These are phyloP conservation scores for Dioctria linearis DNA, from an alignment of 2,888 invertebrate genomes.

Conservation along the genomic window DNA sequence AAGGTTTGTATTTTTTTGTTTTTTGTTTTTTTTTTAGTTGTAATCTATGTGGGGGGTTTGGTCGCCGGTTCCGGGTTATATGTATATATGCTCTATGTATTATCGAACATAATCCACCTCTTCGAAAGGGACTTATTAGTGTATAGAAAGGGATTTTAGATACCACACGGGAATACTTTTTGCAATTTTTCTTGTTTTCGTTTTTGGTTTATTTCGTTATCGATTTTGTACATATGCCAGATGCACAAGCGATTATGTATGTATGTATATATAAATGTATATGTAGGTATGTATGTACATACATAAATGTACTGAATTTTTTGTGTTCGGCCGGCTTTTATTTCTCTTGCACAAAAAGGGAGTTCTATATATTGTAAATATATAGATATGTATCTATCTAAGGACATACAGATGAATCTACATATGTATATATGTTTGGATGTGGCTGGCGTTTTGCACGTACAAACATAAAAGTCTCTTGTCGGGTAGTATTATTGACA, in stretches of 20 bases:
- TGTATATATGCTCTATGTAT: neutral
- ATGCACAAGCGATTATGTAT: conserved; percentile 34
- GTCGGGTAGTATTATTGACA: conserved; percentile 29
- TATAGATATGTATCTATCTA: too few species aligned
- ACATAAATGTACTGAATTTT: neutral
- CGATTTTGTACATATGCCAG: conserved; percentile 52
- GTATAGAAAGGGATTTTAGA: conserved; percentile 46
- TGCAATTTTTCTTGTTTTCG: conserved; percentile 27
- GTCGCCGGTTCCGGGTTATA: conserved; percentile 17
- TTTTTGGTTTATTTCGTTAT: conserved; percentile 49
- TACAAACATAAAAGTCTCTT: conserved; percentile 23
- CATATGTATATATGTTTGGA: neutral
- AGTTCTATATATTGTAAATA: neutral
- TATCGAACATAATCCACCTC: neutral
- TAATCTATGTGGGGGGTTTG: neutral
- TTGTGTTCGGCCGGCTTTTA: conserved; percentile 39
- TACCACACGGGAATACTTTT: conserved; percentile 28
- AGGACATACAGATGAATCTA: neutral
- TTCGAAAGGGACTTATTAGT: conserved; percentile 29
- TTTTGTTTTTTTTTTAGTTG: conserved; percentile 1
- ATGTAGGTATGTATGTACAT: neutral
- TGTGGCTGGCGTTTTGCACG: neutral
- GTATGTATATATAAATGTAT: neutral
- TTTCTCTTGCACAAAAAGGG: conserved; percentile 25
- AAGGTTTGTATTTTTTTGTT: conserved; percentile 47